These are phyloP conservation scores for Brachionus sp. DNA, from an alignment of 1,140 invertebrate species.

Conservation along the genomic window DNA sequence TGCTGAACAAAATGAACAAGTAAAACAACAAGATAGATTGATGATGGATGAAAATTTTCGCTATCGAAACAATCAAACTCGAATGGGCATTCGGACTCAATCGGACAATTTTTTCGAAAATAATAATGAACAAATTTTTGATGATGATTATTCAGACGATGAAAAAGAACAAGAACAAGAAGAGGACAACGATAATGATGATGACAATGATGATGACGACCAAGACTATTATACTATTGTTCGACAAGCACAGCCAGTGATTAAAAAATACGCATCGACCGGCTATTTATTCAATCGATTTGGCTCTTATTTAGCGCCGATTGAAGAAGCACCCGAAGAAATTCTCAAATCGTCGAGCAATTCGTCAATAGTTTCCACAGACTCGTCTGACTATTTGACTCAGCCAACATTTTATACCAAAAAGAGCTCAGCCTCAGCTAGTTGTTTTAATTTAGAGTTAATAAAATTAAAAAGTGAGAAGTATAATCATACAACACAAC, in stretches of 20 bases:
- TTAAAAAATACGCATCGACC: slow-evolving; percentile 30
- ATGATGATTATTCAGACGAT: neutral
- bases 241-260: neutral
- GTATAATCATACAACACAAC: neutral
- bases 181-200: neutral
- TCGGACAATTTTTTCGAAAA: neutral
- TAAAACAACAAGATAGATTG: neutral
- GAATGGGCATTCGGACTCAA: neutral
- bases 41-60: neutral
- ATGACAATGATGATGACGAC: neutral
- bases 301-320: slow-evolving; percentile 14
- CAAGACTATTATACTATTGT: neutral
- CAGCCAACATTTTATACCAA: neutral
- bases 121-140: neutral
- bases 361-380: neutral
- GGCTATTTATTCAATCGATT: slow-evolving; percentile 38
- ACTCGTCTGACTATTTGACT: slow-evolving; percentile 5
- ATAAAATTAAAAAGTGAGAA: neutral
- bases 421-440: neutral
- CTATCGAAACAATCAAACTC: neutral
- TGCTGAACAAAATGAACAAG: neutral
- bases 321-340: slow-evolving; percentile 39
- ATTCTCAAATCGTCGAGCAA: neutral
- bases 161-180: slow-evolving; percentile 5
- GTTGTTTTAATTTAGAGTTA: slow-evolving; percentile 18